A percentile compares a stretch with the other conserved stretches of the same genome.
Evolutionary conservation across 2,888 invertebrate genomes (phyloP).

Genomic region (Drosophila mettleri): DNA sequence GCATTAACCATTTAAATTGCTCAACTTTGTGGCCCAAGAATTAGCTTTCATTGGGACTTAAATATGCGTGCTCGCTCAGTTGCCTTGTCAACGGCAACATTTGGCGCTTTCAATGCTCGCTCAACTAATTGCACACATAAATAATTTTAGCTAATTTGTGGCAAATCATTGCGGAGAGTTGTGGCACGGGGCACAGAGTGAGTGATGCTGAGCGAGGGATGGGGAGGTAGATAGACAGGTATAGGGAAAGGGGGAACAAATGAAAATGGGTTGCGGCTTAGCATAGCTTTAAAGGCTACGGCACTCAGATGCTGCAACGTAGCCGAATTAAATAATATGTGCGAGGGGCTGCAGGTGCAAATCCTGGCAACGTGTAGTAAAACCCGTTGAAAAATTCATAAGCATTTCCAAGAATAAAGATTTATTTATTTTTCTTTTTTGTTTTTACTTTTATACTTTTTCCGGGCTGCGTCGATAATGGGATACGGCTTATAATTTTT

Average conservation of each 20-base stretch:
- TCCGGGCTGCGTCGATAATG: conserved; percentile 8
- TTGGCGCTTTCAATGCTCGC: conserved; percentile 44
- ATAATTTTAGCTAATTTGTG: conserved; percentile 72
- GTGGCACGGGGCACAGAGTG: background rate
- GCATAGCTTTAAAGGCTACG: conserved; percentile 47
- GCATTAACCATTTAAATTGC: background rate
- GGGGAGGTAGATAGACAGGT: background rate
- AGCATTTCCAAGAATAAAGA: conserved; percentile 20
- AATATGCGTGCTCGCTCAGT: conserved; percentile 48
- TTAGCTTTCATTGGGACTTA: conserved; percentile 19
- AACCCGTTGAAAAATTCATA: conserved; percentile 35
- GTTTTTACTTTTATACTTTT: conserved; percentile 2
- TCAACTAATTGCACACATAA: conserved; percentile 67
- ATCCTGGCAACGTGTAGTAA: conserved; percentile 18
- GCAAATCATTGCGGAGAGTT: conserved; percentile 55
- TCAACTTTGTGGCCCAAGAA: background rate
- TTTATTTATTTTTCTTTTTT: background rate
- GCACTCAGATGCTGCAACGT: conserved; percentile 12
- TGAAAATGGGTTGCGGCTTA: conserved; percentile 57
- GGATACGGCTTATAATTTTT: conserved; percentile 17
- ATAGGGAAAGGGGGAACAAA: conserved; percentile 10
- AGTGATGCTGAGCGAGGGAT: background rate
- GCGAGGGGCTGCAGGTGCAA: conserved; percentile 29
- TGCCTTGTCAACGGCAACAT: conserved; percentile 43
- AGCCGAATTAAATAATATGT: conserved; percentile 46